Conservation (phyloP, 2,797 vertebrate species). For the Scarus forsteni region DNA sequence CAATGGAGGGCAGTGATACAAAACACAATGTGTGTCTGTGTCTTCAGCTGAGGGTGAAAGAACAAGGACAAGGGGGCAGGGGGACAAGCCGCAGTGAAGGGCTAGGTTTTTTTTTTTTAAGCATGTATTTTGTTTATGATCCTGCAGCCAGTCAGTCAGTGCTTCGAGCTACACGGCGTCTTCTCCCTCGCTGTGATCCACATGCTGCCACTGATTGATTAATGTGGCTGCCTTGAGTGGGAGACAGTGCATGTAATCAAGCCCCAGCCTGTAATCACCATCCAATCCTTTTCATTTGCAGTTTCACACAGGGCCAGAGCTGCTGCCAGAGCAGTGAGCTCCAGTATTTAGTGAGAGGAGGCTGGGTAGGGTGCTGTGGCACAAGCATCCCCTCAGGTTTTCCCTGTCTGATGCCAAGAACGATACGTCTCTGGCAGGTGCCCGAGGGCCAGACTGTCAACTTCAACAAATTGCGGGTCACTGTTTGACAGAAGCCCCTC, state of each 20-base stretch:
- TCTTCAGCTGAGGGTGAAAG: slow-evolving; percentile 39
- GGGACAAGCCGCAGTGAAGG: slow-evolving; percentile 27
- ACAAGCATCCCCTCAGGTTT: slow-evolving; percentile 55
- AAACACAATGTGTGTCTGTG: slow-evolving; percentile 73
- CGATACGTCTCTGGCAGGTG: slow-evolving; percentile 64
- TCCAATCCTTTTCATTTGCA: slow-evolving; percentile 77
- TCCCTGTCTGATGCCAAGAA: slow-evolving; percentile 51
- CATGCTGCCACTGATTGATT: slow-evolving; percentile 70
- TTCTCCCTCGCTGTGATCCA: slow-evolving; percentile 44
- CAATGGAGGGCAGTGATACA: slow-evolving; percentile 62
- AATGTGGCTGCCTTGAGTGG: slow-evolving; percentile 75
- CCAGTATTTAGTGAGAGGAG: slow-evolving; percentile 3
- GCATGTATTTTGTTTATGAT: slow-evolving; percentile 53
- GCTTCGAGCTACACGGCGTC: slow-evolving; percentile 37
- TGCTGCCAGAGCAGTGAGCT: slow-evolving; percentile 46
- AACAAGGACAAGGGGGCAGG: slow-evolving; percentile 7
- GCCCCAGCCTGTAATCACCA: slow-evolving; percentile 79
- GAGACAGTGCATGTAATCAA: slow-evolving; percentile 83
- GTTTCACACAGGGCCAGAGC: slow-evolving; percentile 67
- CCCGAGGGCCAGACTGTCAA: slow-evolving; percentile 68
- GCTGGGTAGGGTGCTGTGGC: slow-evolving; percentile 25
- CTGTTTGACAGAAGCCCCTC: slow-evolving; percentile 37
- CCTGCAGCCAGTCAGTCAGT: slow-evolving; percentile 52
- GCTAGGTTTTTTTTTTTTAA: slow-evolving; percentile 21
- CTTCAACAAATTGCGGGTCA: slow-evolving; percentile 70